phyloP scores from a whole-genome alignment of 2,113 vertebrate species.

The Hipposideros armiger region DNA sequence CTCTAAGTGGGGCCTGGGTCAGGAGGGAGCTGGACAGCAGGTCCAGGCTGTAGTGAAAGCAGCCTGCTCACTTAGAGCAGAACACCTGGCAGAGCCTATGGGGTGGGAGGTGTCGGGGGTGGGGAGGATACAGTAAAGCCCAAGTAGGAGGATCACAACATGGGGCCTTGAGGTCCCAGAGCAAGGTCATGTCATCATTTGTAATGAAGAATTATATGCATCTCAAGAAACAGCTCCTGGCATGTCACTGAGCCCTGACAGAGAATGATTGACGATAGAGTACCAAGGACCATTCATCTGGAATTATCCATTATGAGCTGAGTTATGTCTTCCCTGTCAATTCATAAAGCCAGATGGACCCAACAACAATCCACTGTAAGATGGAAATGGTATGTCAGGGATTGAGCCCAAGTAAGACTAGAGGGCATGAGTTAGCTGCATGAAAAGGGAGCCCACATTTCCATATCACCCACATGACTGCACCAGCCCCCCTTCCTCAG shows the following conservation, averaged over 20 bases:
- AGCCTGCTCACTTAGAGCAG: neutral
- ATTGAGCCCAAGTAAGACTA: neutral
- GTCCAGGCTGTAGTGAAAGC: neutral
- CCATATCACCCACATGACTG: neutral
- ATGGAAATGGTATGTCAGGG: neutral
- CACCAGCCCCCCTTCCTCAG: neutral
- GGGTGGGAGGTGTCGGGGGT: neutral
- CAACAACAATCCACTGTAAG: neutral
- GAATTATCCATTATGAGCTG: neutral
- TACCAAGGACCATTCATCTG: too few species aligned
- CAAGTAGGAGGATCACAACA: neutral
- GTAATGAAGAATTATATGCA: neutral
- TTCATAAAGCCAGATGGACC: neutral
- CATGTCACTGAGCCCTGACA: neutral
- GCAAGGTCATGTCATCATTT: too few species aligned
- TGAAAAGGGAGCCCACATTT: neutral
- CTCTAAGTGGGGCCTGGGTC: neutral
- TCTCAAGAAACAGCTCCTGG: neutral
- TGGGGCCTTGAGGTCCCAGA: neutral
- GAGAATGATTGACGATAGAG: neutral
- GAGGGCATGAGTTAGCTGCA: neutral
- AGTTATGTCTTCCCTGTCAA: neutral
- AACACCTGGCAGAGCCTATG: neutral
- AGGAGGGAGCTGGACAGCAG: neutral
- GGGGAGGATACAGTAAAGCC: neutral